Conservation (phyloP, 2,113 vertebrate species). For the Phyllopteryx taeniolatus region DNA sequence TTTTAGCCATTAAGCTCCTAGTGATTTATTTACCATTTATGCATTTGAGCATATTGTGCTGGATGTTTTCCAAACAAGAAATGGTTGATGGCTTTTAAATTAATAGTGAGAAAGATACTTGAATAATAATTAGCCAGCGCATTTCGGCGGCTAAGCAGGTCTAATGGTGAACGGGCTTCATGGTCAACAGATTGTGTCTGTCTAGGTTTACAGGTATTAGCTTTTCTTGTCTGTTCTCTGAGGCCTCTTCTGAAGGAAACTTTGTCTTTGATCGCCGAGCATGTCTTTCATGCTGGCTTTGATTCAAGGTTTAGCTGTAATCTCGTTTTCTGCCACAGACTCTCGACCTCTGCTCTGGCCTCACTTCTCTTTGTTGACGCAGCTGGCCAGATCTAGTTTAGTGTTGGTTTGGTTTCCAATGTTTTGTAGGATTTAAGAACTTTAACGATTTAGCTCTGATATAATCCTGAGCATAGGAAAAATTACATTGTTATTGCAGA, state of each 20-base stretch:
- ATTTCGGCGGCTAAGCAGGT: neutral
- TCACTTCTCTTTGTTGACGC: constrained; percentile 12
- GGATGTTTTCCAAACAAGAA: neutral
- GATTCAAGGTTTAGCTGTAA: constrained; percentile 36
- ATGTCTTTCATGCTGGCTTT: constrained; percentile 35
- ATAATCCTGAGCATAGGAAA: neutral
- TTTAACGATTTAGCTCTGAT: neutral
- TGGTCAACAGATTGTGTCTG: constrained; percentile 42
- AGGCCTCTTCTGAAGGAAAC: constrained; percentile 11
- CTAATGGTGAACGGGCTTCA: constrained; percentile 27
- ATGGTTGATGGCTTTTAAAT: too few species aligned
- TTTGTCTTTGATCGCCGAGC: constrained; percentile 41
- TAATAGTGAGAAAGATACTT: neutral
- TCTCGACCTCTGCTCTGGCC: constrained; percentile 25
- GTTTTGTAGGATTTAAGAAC: neutral
- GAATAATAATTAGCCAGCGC: neutral
- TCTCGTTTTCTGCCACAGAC: constrained; percentile 21
- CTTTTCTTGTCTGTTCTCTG: constrained; percentile 3
- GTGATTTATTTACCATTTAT: too few species aligned
- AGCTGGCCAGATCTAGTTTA: constrained; percentile 7
- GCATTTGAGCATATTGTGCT: neutral
- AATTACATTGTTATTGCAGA: neutral
- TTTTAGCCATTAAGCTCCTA: too few species aligned
- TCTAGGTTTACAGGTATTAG: constrained; percentile 35
- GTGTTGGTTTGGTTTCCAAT: neutral